These are phyloP conservation scores for Cossypha niveicapilla DNA, from an alignment of 2,797 vertebrate species.

Conservation along the genomic window DNA sequence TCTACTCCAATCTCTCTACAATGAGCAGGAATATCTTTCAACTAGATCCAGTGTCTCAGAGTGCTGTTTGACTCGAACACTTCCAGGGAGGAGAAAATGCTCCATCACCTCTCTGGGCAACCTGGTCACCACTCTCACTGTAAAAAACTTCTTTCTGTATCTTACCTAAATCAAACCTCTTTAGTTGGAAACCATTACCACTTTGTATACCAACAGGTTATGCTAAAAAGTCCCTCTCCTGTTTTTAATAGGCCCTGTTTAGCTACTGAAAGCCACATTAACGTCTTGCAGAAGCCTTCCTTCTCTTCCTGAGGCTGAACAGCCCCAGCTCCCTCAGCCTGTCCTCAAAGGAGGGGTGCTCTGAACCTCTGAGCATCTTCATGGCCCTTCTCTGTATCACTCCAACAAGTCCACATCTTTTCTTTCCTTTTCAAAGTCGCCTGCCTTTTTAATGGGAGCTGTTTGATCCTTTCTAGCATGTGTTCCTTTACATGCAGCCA, in stretches of 20 bases:
- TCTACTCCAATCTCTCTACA: neutral
- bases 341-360: neutral
- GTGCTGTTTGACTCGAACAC: neutral
- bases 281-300: rapidly evolving
- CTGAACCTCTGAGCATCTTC: neutral
- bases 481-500: neutral
- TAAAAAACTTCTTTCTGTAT: neutral
- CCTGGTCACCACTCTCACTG: neutral
- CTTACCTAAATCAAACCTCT: neutral
- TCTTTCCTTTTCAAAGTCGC: neutral
- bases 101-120: neutral
- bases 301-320: neutral
- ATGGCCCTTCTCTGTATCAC: neutral
- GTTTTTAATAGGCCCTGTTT: neutral
- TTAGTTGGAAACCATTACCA: neutral
- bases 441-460: neutral
- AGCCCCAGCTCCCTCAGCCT: neutral
- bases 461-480: neutral
- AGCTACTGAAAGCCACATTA: neutral
- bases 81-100: neutral
- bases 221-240: neutral
- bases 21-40: neutral
- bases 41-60: neutral
- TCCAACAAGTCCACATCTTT: neutral
- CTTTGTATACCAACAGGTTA: neutral